A percentile compares a stretch with the other conserved stretches of the same genome.
Conservation (phyloP, 2,888 invertebrate species). For the Plutella xylostella region DNA sequence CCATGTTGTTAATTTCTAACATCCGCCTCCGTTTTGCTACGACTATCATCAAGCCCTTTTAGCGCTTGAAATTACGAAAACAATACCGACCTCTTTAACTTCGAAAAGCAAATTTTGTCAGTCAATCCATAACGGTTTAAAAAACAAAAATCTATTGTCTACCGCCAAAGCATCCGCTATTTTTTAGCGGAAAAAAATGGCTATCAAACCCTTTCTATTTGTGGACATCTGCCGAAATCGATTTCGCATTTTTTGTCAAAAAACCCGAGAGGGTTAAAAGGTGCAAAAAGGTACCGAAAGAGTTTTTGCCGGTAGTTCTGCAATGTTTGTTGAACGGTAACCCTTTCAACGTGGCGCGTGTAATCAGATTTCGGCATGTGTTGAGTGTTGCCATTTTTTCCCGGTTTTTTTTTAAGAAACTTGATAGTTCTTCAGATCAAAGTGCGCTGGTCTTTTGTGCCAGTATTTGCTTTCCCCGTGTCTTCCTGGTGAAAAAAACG, state of each 20-base stretch:
- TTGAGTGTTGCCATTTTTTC: slow-evolving; percentile 57
- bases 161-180: slow-evolving; percentile 40
- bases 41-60: too few species aligned
- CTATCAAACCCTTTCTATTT: slow-evolving; percentile 63
- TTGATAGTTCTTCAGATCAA: slow-evolving; percentile 60
- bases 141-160: slow-evolving; percentile 44
- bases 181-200: slow-evolving; percentile 38
- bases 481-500: slow-evolving; percentile 58
- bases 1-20: too few species aligned
- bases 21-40: too few species aligned
- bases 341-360: slow-evolving; percentile 58
- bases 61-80: too few species aligned
- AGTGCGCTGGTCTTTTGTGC: slow-evolving; percentile 59
- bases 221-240: slow-evolving; percentile 67
- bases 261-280: slow-evolving; percentile 36
- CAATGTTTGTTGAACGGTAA: slow-evolving; percentile 55
- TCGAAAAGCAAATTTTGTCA: slow-evolving; percentile 3
- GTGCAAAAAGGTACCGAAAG: slow-evolving; percentile 50
- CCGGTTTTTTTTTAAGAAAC: slow-evolving; percentile 45
- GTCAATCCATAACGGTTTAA: slow-evolving; percentile 45
- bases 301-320: slow-evolving; percentile 37
- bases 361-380: slow-evolving; percentile 70
- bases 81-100: too few species aligned
- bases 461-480: slow-evolving; percentile 51
- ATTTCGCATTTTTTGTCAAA: slow-evolving; percentile 61